A percentile compares a stretch with the other conserved stretches of the same genome.
These are phyloP conservation scores for Tinea trinotella DNA, from an alignment of 2,888 invertebrate genomes.

Conservation along the genomic window DNA sequence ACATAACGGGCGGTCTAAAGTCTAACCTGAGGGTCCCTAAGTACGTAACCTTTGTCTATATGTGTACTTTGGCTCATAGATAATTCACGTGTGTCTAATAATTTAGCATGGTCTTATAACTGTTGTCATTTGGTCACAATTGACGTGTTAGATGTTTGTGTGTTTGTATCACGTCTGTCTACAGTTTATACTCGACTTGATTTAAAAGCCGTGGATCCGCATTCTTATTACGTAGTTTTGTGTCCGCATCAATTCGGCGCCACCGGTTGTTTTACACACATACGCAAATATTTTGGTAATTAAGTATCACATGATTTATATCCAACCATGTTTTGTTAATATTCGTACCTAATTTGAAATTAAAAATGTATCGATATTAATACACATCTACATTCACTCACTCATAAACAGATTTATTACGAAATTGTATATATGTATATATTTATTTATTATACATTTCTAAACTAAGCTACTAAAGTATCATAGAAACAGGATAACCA, in stretches of 20 bases:
- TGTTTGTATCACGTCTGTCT: constrained; percentile 2
- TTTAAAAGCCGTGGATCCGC: constrained; percentile 62
- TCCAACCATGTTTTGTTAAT: constrained; percentile 1
- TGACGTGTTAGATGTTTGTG: constrained; percentile 8
- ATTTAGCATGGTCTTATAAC: neutral
- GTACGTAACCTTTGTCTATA: too few relatives aligned
- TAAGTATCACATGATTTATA: constrained; percentile 15
- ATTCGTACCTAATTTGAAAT: too few relatives aligned
- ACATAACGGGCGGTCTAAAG: too few relatives aligned
- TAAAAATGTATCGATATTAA: too few relatives aligned
- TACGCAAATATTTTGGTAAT: constrained; percentile 62
- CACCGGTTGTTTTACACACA: constrained; percentile 18
- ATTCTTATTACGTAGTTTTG: constrained; percentile 57
- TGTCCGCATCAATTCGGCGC: constrained; percentile 28
- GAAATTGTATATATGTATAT: too few relatives aligned
- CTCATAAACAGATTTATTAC: too few relatives aligned
- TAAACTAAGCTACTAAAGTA: too few relatives aligned
- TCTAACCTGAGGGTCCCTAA: too few relatives aligned
- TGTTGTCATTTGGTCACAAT: neutral
- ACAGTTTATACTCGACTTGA: constrained; percentile 46
- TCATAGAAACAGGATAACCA: too few relatives aligned
- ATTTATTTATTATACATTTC: too few relatives aligned
- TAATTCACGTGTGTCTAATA: neutral
- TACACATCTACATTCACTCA: too few relatives aligned
- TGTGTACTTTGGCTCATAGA: too few relatives aligned